Evolutionary conservation across 2,113 vertebrate genomes (phyloP), one percentile per base, ranked within the genome.

Genomic region (Oryzias celebensis): DNA sequence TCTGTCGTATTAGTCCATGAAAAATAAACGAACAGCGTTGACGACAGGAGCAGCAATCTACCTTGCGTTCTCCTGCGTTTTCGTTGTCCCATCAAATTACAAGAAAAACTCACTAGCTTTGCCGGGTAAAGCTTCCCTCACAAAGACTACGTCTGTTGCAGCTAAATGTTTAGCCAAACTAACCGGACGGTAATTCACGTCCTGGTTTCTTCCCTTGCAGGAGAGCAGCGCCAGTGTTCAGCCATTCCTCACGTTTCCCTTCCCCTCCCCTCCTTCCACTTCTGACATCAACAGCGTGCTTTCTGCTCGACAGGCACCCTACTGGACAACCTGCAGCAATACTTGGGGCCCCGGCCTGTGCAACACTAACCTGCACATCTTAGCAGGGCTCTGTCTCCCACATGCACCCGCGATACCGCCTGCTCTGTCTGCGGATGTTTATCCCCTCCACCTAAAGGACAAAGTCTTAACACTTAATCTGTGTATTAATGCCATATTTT

Each of bases 321-420:
- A 80, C 84, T 73, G 88, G 86, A 87, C 84, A 88, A 85, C 80
- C 83, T 86, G 86, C 88, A 70, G 86, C 88, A 71, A 76, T 81
- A 85, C 73, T 20, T 77, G 78, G 80, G 77, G 71, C 84, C 73
- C 84, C 59, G 62, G 71, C 65, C 74, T 79, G 69, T 56, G 71
- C 44, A 60, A 18, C 72, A 48, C 47, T 20, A 16, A 47, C 17
- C 16, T 8, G n/a, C 45, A 47, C 44, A 14, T 28, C 26, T 4
- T 2, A 28, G 26, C 26, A 4, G 26, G 26, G 26, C 26, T 28
- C 26, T 2, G 36, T 36, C 36, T 36, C 36, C 36, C 45, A 47
- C 17, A 47, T 6, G n/a, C 45, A 47, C 45, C 16, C 26, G 58
- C 47, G n/a, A 59, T 50, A 73, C 36, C 12, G 36, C 73, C 83